Conservation (phyloP, 2,113 vertebrate species). For the Nothobranchius furzeri region DNA sequence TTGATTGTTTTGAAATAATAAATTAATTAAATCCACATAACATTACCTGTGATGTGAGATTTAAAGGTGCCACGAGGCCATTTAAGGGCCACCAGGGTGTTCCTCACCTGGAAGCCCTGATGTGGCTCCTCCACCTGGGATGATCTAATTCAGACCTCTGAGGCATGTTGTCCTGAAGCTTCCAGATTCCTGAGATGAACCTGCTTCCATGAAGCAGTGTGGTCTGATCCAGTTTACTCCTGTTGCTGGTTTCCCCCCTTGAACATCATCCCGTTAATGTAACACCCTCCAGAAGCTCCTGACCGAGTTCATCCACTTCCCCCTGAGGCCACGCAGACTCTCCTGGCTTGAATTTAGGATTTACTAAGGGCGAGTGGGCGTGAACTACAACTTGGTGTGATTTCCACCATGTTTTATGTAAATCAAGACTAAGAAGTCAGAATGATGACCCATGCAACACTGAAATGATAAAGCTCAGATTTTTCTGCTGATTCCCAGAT, state of each 20-base stretch:
- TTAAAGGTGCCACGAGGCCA: too few species aligned
- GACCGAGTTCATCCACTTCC: slow-evolving; percentile 31
- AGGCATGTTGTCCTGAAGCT: slow-evolving; percentile 1
- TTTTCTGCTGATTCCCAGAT: too few species aligned
- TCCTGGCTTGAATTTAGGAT: slow-evolving; percentile 30
- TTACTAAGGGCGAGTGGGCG: not conserved
- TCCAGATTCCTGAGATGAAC: not conserved
- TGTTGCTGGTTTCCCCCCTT: slow-evolving; percentile 19
- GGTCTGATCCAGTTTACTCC: slow-evolving; percentile 13
- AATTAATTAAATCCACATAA: too few species aligned
- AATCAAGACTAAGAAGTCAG: not conserved
- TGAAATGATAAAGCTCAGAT: too few species aligned
- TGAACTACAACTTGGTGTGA: not conserved
- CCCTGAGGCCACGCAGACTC: slow-evolving; percentile 17
- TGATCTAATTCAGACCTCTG: slow-evolving; percentile 25
- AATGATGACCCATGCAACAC: too few species aligned
- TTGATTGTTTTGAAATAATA: too few species aligned
- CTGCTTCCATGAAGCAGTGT: not conserved
- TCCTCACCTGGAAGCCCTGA: too few species aligned
- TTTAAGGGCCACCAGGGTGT: too few species aligned
- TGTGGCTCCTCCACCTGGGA: too few species aligned
- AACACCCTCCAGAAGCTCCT: slow-evolving; percentile 19
- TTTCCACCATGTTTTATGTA: slow-evolving; percentile 5
- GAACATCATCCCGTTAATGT: slow-evolving; percentile 23
- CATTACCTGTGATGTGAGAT: too few species aligned